Evolutionary conservation across 2,888 invertebrate genomes (phyloP), one percentile per base, ranked within the genome.

Genomic region (Latrodectus hesperus): DNA sequence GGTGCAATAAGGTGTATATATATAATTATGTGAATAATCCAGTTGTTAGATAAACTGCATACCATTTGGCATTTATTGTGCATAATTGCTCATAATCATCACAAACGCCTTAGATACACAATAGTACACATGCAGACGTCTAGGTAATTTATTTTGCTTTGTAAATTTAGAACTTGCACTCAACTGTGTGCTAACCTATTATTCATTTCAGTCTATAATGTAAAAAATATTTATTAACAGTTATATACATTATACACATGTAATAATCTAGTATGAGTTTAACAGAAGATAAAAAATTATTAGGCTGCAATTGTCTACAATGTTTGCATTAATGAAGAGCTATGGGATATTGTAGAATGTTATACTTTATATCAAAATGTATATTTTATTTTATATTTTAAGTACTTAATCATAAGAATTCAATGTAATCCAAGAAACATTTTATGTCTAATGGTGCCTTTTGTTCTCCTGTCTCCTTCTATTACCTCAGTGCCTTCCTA

Each of bases 401-500:
- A 60, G 6, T 16, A 16, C 60, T 16, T 16, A 60, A 60, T 60
- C 60, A 12, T 60, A 12, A 60, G n/a, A 60, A 11, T 60, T n/a
- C 12, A 60, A 60, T 60, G 60, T 60, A 60, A 60, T 60, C n/a
- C n/a, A 16, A 16, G 12, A n/a, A 60, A 60, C 12, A 60, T 51
- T 86, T 86, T 80, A 12, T 65, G 80, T 60, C 80, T 65, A 86
- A 71, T 68, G 68, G 80, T 80, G 85, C 85, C 85, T 86, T 86
- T 80, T 73, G 60, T 80, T 86, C 70, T 80, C 71, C 78, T 74
- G 52, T 79, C 64, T 80, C 71, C 76, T 80, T 80, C 80, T 76
- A 86, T 76, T 73, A 75, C 85, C 85, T 86, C 85, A 86, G 85
- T 86, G 85, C 85, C 85, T 86, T 86, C 71, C 85, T 55, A 22